Base-by-base conservation (phyloP, 2,888 invertebrate species). In the Drosophila neutralis region DNA sequence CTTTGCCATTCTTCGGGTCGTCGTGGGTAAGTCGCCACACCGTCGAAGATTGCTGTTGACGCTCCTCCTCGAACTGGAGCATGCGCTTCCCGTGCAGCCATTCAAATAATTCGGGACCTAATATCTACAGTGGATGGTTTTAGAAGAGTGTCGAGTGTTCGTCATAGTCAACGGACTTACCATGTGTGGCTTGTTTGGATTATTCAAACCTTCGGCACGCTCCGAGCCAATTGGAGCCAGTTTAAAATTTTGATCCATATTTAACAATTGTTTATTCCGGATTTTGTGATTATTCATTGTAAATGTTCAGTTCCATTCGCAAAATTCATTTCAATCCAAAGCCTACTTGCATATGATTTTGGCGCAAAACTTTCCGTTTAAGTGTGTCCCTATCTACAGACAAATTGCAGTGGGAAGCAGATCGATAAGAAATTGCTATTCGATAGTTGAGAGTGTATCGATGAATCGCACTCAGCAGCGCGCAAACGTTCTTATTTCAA, bases 211-310 rank as follows among this genome's bases (percentile, higher is more conserved):
- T 33, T 45, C 64, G 10, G 61, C 76, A 1, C 76, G 68, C 59
- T 77, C 76, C 8, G 78, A 48, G 1, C 76, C 76, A 27, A 77
- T 77, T 15, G 76, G 61, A 1, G 69, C 5, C 8, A 73, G 18
- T 15, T 56, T 35, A 8, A 4, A 2, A 3, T 0, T 24, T 24
- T 21, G 7, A 13, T 49, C 48, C 68, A 68, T 69, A n/a, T 18
- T 36, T 27, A 52, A 35, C 18, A 6, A 18, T 29, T 31, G 7
- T 7, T 3, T 8, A 2, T 7, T 7, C 18, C 18, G 18, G 18
- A 7, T 18, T 18, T 36, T 18, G 15, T 18, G 36, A 18, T 18
- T 18, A 18, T 36, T 15, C 7, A 36, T 18, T 18, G 36, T 7
- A 18, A 45, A 21, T 45, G 4, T 45, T 45, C 45, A 21, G 3